Evolutionary conservation across 2,888 invertebrate genomes (phyloP).

Genomic region (Amblyteles armatorius): DNA sequence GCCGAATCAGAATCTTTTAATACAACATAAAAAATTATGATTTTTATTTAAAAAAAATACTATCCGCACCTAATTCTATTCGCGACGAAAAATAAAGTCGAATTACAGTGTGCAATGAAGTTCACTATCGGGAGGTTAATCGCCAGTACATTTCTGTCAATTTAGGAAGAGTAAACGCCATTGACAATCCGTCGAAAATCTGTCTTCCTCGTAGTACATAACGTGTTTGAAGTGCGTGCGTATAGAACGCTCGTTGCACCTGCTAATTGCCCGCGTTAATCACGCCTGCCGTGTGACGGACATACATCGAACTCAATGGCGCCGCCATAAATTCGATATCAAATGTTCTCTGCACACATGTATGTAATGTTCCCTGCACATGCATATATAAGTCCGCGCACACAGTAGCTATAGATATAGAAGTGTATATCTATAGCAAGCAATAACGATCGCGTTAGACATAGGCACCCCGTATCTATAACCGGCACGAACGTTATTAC

Average conservation of each 20-base stretch:
- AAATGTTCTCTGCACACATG: neutral
- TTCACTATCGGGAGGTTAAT: neutral
- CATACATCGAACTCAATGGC: slow-evolving; percentile 50
- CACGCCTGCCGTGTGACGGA: slow-evolving; percentile 56
- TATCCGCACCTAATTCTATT: too few relatives aligned
- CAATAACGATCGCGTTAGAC: neutral
- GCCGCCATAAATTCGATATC: slow-evolving; percentile 19
- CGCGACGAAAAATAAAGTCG: too few relatives aligned
- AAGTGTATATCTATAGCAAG: too few relatives aligned
- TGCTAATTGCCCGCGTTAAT: slow-evolving; percentile 69
- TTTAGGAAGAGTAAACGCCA: neutral
- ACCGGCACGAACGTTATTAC: neutral
- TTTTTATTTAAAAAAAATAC: too few relatives aligned
- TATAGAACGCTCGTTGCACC: slow-evolving; percentile 58
- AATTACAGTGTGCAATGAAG: neutral
- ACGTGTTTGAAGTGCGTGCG: neutral
- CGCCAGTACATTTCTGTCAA: neutral
- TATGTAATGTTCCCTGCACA: too few relatives aligned
- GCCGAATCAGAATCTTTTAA: too few relatives aligned
- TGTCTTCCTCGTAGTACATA: neutral
- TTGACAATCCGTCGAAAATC: neutral
- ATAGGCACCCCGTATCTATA: neutral
- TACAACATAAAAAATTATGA: too few relatives aligned
- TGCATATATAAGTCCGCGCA: neutral
- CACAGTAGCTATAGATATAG: neutral